Evolutionary conservation across 2,797 vertebrate genomes (phyloP), one percentile per base, ranked within the genome.

Genomic region (Kryptolebias ocellatus): DNA sequence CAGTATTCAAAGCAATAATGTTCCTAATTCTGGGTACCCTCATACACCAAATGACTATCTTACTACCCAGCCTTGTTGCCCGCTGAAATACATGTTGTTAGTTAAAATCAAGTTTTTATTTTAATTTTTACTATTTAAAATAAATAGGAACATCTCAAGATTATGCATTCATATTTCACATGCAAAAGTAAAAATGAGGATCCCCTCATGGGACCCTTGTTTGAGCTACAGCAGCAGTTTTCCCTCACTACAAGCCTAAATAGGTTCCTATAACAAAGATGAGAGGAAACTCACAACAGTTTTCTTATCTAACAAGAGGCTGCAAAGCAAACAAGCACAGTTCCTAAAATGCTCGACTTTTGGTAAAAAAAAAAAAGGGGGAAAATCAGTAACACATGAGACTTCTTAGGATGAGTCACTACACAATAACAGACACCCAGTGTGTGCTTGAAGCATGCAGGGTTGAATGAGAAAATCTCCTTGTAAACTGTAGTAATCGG

Each of bases 401-500:
- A 50, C 31, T 31, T 56, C 67, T 50, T 52, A 18, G 47, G 60
- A 70, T 60, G 72, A 63, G 59, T 61, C 64, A 59, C 28, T 12
- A 8, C 57, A 74, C 70, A 77, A 65, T 50, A 62, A 52, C 53
- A 60, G 52, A 50, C 63, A 34, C 64, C 60, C 72, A 9, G 8
- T n/a, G 64, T 57, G 69, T 46, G 58, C 64, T 59, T 28, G 57
- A 58, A 76, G 81, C 81, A 34, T 65, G 73, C 62, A 53, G 75
- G 81, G 79, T 79, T 74, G 75, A 86, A 81, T 74, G 87, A 64
- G 16, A 63, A 83, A 84, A 83, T 83, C 77, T 85, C 70, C 80
- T 72, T 76, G 76, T 89, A 83, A 87, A 89, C 74, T 77, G 72
- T 60, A 80, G 81, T 82, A 78, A 90, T 87, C 74, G 42, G 53